Base-by-base conservation (phyloP, 2,888 invertebrate genomes). In the Spodoptera littoralis region DNA sequence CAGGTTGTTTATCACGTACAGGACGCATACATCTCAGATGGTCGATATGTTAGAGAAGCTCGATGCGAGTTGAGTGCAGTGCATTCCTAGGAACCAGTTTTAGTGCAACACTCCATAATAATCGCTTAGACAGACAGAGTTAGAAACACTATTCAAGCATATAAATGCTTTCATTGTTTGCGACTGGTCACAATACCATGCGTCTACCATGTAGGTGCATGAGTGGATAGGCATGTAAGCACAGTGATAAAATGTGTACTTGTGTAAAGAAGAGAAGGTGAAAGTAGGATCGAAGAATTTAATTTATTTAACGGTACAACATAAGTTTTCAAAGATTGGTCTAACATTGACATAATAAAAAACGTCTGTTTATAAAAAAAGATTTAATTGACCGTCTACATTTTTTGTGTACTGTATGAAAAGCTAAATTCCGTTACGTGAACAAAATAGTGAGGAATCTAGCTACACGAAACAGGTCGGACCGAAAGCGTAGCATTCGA, bases 81-180 rank as follows among this genome's bases (percentile, higher is more conserved):
- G 87, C 92, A 90, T 92, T 90, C 88, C 88, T 86, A 84, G 82
- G 85, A 92, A 92, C 92, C 83, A 86, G 92, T 92, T 93, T 89
- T 87, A 85, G 84, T 74, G 70, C 66, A 77, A 62, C 71, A 76
- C 71, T 66, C 54, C 62, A 68, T 69, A 73, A 66, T 66, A 76
- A 79, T 68, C 52, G 58, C 59, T 71, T 65, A 64, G 69, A 65
- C 56, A 67, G 70, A 68, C 60, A 53, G 58, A 49, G 54, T 73
- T 70, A 73, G 70, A 73, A 70, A 51, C 53, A 60, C 55, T 65
- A 67, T 65, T 63, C 51, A 50, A 46, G 46, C 48, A 54, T 63
- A 52, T 47, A 46, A 60, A 62, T 65, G 61, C 13, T 53, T 44
- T 68, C 64, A 64, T 65, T 73, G 60, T 69, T 69, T 57, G 44